Percentiles rank a stretch among this genome's conserved stretches.
Conservation (phyloP, 2,113 vertebrate species). For the Rhombomys opimus region DNA sequence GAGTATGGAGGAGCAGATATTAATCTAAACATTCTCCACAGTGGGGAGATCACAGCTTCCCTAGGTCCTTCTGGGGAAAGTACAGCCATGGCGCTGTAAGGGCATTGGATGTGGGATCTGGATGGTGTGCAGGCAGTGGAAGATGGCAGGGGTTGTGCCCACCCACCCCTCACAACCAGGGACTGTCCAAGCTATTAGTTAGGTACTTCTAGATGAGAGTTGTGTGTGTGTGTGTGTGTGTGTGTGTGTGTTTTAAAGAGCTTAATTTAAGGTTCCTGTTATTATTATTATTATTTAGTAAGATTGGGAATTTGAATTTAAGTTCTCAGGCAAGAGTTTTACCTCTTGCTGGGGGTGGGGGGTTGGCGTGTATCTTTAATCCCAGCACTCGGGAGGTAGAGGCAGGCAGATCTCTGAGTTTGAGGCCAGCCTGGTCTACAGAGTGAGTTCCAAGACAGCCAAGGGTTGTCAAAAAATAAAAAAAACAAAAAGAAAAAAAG, state of each 20-base stretch:
- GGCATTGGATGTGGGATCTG: neutral
- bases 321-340: neutral
- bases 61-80: neutral
- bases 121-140: rapidly evolving
- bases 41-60: neutral
- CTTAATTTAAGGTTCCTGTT: neutral
- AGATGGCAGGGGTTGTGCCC: neutral
- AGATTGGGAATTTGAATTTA: neutral
- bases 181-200: neutral
- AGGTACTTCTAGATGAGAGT: neutral
- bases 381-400: too few species aligned
- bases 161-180: neutral
- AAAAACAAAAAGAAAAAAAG: too few species aligned
- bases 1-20: neutral
- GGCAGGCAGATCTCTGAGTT: too few species aligned
- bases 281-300: neutral
- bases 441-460: too few species aligned
- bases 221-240: neutral
- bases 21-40: too few species aligned
- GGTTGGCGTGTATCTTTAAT: too few species aligned
- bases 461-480: too few species aligned
- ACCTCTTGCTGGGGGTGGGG: too few species aligned
- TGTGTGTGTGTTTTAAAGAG: neutral
- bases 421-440: too few species aligned
- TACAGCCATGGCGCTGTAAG: rapidly evolving